Base-by-base conservation (phyloP, 2,113 vertebrate genomes). In the Ciconia maguari region DNA sequence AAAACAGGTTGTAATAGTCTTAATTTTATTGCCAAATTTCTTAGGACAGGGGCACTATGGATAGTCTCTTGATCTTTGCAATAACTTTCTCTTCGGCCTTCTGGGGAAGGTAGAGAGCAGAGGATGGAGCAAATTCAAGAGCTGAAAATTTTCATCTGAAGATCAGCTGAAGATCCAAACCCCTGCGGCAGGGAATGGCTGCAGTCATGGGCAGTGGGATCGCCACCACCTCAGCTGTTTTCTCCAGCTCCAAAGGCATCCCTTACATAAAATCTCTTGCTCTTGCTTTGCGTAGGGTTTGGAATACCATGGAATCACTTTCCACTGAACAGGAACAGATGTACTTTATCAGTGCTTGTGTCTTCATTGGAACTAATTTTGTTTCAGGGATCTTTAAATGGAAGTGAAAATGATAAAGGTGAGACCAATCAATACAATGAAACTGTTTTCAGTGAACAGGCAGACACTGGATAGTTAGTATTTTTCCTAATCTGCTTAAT, bases 331-430 rank as follows among this genome's bases (percentile, higher is more conserved):
- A 62, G 44, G 34, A 93, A 62, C 83, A 95, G 92, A 83, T 84
- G 92, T 89, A 82, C 78, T 94, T 72, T 51, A 79, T 94, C 77
- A 84, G 38, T 57, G 58, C 55, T 93, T 96, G 70, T 90, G 82
- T 22, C 27, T 85, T 74, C 78, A 21, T 27, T 88, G 76, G 62
- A 87, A 94, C 88, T 91, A 34, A 32, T 66, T 97, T 95, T 85
- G 24, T 84, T 91, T 91, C 60, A 69, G 62, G 29, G 92, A 55
- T 86, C 71, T 94, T 95, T 93, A 94, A 96, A 79, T 26, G 27
- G 57, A 26, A 78, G 62, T 80, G 77, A 71, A 92, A 96, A 89
- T 32, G 0, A 17, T 49, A 36, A 64, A 10, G 7, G 85, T 46
- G 89, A 78, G 72, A 68, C 36, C 57, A 90, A 41, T 62, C 30